These are phyloP conservation scores for Crepidodera aurea DNA, from an alignment of 2,888 invertebrate species.

Conservation along the genomic window DNA sequence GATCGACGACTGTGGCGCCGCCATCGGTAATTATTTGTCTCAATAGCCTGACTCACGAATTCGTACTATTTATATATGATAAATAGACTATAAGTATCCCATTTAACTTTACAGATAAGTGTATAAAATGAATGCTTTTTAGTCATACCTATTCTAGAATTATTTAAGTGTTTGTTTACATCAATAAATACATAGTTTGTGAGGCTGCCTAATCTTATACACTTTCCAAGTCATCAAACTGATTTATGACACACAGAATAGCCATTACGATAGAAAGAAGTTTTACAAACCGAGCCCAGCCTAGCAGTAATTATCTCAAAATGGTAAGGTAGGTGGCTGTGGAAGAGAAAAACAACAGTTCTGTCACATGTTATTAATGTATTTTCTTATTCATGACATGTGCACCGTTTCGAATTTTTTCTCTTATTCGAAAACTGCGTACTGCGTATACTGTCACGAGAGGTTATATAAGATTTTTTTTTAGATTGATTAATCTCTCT, in stretches of 20 bases:
- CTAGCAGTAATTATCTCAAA: constrained; percentile 21
- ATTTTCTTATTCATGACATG: constrained; percentile 24
- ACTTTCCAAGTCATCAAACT: constrained; percentile 3
- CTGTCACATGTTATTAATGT: constrained; percentile 27
- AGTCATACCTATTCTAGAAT: too few relatives aligned
- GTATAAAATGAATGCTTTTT: too few relatives aligned
- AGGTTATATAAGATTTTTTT: too few relatives aligned
- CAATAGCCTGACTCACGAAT: too few relatives aligned
- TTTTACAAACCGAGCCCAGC: constrained; percentile 8
- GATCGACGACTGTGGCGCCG: too few relatives aligned
- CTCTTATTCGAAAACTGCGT: neutral
- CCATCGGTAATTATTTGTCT: too few relatives aligned
- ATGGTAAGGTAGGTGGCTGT: constrained; percentile 10
- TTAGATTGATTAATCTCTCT: neutral
- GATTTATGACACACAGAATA: constrained; percentile 19
- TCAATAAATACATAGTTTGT: neutral
- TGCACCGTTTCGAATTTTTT: constrained; percentile 6
- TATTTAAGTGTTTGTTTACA: constrained; percentile 9
- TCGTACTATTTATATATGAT: too few relatives aligned
- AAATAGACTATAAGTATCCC: too few relatives aligned
- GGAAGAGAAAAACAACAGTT: constrained; percentile 14
- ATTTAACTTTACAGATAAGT: too few relatives aligned
- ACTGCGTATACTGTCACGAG: neutral
- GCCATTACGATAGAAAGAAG: neutral
- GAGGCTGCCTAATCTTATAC: constrained; percentile 1